Evolutionary conservation across 2,797 vertebrate species (phyloP).

Genomic region (Mormyrops boulengeri): DNA sequence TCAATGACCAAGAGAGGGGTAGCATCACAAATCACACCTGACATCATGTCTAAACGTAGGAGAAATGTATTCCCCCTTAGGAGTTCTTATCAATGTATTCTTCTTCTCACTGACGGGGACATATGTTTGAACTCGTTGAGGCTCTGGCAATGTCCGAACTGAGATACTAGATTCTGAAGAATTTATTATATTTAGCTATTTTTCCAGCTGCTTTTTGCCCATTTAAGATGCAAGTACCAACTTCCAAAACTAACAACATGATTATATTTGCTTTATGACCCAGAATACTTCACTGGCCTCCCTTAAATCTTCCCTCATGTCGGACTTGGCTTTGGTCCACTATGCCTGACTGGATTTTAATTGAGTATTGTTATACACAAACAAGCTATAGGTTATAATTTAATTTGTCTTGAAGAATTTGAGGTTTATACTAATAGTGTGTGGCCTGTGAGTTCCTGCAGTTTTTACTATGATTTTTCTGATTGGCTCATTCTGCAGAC

Average conservation of each 20-base stretch:
- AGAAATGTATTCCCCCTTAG: neutral
- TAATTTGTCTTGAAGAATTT: neutral
- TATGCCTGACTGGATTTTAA: constrained; percentile 1
- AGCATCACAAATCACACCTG: neutral
- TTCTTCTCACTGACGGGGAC: neutral
- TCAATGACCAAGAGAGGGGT: neutral
- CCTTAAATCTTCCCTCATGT: neutral
- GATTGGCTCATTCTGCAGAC: neutral
- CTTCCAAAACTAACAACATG: neutral
- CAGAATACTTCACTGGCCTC: neutral
- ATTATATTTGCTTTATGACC: constrained; percentile 1
- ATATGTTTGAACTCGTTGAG: neutral
- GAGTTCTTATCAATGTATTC: neutral
- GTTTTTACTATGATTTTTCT: neutral
- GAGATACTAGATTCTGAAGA: neutral
- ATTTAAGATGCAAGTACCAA: neutral
- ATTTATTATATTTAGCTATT: neutral
- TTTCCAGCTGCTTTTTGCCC: neutral
- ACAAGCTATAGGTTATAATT: neutral
- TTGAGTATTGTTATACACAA: neutral
- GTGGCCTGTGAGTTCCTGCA: neutral
- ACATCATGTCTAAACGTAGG: neutral
- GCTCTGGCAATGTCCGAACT: neutral
- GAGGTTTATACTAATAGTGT: neutral
- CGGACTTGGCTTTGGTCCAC: neutral